Base-by-base conservation (phyloP, 2,888 invertebrate species). In the Smittia aterrima region DNA sequence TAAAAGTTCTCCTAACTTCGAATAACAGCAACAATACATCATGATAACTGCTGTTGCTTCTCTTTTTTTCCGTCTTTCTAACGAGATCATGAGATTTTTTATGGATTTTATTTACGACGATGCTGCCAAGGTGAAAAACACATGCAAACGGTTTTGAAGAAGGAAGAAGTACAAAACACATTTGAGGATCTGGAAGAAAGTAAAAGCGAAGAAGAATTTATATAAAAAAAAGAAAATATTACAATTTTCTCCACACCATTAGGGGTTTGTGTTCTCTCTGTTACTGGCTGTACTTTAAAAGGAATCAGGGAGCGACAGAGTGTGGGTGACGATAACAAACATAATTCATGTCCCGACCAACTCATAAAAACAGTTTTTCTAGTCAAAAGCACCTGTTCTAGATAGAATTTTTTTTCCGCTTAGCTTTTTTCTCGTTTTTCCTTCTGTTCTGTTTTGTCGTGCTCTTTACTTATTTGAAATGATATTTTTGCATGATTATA, bases 31-130 rank as follows among this genome's bases (percentile, higher is more conserved):
- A 22, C 18, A 58, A 58, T 58, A 64, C 64, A 64, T 64, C 25
- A 64, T 64, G 58, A 64, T 64, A 64, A 64, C 64, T 64, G 25
- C 64, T 64, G 64, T 64, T 64, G 64, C 64, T 64, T 64, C 64
- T 13, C 20, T n/a, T 27, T 22, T 58, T 13, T 58, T 22, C 58
- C 58, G 1, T 18, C 58, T 18, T 58, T 27, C 27, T 64, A 27
- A 25, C 64, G 64, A 64, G 64, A 64, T 64, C 64, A 64, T 64
- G 64, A 58, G 22, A 22, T 58, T 22, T 64, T 64, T 22, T 58
- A n/a, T 64, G 20, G 7, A 20, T 64, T 3, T 64, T 64, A 58
- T 58, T 58, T 58, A 58, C 18, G 4, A 22, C 13, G n/a, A 22
- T 13, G 64, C 20, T 13, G 64, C 7, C 24, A n/a, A 64, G 64